Base-by-base conservation (phyloP, 2,113 vertebrate genomes). In the Dryoscopus gambensis region DNA sequence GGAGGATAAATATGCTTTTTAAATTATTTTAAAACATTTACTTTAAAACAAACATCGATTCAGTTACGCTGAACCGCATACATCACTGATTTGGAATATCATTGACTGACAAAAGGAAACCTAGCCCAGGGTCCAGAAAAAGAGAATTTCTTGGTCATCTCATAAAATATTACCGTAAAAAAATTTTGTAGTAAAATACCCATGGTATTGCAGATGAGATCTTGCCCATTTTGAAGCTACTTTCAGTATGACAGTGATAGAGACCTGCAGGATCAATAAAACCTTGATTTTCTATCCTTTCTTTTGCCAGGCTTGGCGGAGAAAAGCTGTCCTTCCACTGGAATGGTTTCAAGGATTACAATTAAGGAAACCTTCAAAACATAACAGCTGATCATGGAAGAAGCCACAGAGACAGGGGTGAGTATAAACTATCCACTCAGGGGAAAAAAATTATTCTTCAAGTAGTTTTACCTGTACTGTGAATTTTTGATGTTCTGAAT, bases 291-390 rank as follows among this genome's bases (percentile, higher is more conserved):
- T 33, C 8, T 14, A 74, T 27, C 15, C 87, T 86, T 33, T 71
- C 22, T 50, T 90, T 74, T 69, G 25, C 25, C 53, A 99, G 98
- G 94, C 92, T 87, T 99, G 64, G 98, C 98, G 69, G 98, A 99
- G 76, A 98, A 98, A 98, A 97, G 98, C 59, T 35, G 73, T 50
- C 98, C 98, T 8, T 95, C 95, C 13, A 98, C 98, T 17, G 98
- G 98, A 71, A 98, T 99, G 98, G 98, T 99, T 97, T 94, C 99
- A 64, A 99, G 98, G 98, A 93, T 99, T 95, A 98, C 98, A 96
- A 67, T 98, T 35, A 99, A 98, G 74, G 97, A 98, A 67, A 87
- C 98, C 21, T 47, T 95, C 24, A 98, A 99, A 89, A 98, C 97
- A 73, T 96, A 98, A 68, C 70, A 97, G 74, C 95, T 98, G 77